Base-by-base conservation (phyloP, 2,797 vertebrate species). In the Megalops cyprinoides region DNA sequence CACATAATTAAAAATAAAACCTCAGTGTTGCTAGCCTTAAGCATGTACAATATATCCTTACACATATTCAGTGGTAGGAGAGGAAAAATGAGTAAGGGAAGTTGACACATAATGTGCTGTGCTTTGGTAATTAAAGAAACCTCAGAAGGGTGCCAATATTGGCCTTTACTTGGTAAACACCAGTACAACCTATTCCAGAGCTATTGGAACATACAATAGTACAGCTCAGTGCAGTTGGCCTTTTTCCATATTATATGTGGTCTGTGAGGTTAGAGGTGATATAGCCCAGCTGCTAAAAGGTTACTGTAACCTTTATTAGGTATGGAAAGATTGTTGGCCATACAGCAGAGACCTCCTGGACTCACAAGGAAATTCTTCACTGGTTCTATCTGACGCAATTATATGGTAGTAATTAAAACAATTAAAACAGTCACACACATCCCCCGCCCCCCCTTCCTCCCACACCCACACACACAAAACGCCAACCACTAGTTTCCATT, bases 351-450 rank as follows among this genome's bases (percentile, higher is more conserved):
- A 80, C 28, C 20, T 37, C 23, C 20, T 49, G 28, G 31, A 31
- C n/a, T 56, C 10, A 25, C 69, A 58, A 8, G 7, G 42, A 74
- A 8, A 25, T 15, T 65, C 31, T 62, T 49, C 42, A 25, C n/a
- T 55, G 73, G 48, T 67, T 39, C 46, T 80, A 80, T 60, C 18
- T 56, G 31, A 80, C 60, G 56, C 55, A 75, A 80, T 74, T 56
- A 80, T 60, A 65, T 39, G 48, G 34, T 37, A 69, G 31, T 80
- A 56, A 76, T 80, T 75, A 75, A 51, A 75, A 10, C 18, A 34
- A 15, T 23, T 18, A 49, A 1, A 46, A 74, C 46, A 74, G 9
- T 20, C 7, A 14, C 28, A 51, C 46, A 12, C 31, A 69, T n/a
- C 49, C 49, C 67, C 18, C n/a, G n/a, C n/a, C n/a, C n/a, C n/a